Conservation (phyloP, 2,113 vertebrate genomes). For the Pelecanus crispus region DNA sequence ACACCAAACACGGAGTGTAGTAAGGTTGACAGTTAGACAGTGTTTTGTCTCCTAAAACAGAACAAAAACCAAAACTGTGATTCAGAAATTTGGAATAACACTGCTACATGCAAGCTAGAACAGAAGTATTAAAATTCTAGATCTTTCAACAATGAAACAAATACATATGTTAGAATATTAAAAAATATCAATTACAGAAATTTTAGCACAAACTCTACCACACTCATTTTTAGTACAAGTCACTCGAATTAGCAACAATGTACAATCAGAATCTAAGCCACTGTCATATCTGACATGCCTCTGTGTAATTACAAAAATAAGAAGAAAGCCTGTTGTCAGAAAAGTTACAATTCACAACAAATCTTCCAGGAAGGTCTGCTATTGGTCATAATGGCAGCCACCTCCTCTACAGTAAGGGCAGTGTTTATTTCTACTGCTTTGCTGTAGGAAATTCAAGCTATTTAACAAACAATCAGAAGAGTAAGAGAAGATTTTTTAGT, state of each 20-base stretch:
- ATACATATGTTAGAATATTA: not conserved
- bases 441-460: not conserved
- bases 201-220: not conserved
- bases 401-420: not conserved
- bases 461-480: not conserved
- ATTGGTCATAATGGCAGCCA: not conserved
- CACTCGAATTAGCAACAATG: not conserved
- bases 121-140: not conserved
- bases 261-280: not conserved
- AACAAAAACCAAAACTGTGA: not conserved
- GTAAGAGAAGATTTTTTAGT: not conserved
- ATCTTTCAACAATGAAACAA: not conserved
- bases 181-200: not conserved
- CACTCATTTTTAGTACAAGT: not conserved
- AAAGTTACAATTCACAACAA: not conserved
- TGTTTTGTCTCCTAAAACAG: constrained; percentile 86
- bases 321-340: not conserved
- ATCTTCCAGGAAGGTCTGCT: not conserved
- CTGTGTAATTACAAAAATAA: not conserved
- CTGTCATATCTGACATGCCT: not conserved
- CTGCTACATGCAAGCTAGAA: not conserved
- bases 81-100: not conserved
- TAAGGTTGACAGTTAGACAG: constrained; percentile 96
- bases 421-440: not conserved
- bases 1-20: constrained; percentile 97